Base-by-base conservation (phyloP, 2,888 invertebrate genomes). In the Phorcus lineatus region DNA sequence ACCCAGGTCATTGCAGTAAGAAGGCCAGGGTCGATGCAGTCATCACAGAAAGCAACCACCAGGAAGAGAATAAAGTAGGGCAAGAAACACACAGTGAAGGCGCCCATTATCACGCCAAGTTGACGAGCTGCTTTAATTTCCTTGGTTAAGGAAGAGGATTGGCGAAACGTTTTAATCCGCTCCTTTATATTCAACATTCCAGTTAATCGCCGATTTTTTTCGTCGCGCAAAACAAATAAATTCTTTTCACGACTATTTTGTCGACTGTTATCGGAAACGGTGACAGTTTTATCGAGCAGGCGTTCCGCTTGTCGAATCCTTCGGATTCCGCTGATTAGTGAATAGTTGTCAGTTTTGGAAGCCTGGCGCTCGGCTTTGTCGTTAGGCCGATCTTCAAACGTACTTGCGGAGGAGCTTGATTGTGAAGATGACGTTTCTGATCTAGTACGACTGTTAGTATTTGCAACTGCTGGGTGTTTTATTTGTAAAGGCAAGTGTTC, bases 61-160 rank as follows among this genome's bases (percentile, higher is more conserved):
- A 94, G 92, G 88, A 95, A 95, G 7, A 94, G 91, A 54, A 94
- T 93, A 88, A 95, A 95, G 89, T 95, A 95, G n/a, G 95, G 95
- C 36, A 95, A 91, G 93, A 95, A 95, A 87, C 95, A 95, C 78
- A 94, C 89, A 1, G 95, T 93, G 87, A 95, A 95, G 2, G 94
- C 95, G 24, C 94, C 94, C 90, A 95, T 94, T 78, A 95, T 95
- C 17, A 95, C 94, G 0, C 95, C 95, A 7, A 95, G 91, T 82
- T 95, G 95, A 57, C 94, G 92, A 2, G 95, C 95, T 6, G 95
- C 95, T 85, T 95, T 94, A 70, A 92, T 92, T 81, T 93, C 93
- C 74, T 90, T 91, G 40, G 89, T 89, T 75, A 93, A 80, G 0
- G 91, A 91, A 3, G 90, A 89, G 74, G 88, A 88, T 77, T 89